Percentiles rank a stretch among this genome's conserved stretches.
These are phyloP conservation scores for Halictus quadricinctus DNA, from an alignment of 2,888 invertebrate species.

Conservation along the genomic window DNA sequence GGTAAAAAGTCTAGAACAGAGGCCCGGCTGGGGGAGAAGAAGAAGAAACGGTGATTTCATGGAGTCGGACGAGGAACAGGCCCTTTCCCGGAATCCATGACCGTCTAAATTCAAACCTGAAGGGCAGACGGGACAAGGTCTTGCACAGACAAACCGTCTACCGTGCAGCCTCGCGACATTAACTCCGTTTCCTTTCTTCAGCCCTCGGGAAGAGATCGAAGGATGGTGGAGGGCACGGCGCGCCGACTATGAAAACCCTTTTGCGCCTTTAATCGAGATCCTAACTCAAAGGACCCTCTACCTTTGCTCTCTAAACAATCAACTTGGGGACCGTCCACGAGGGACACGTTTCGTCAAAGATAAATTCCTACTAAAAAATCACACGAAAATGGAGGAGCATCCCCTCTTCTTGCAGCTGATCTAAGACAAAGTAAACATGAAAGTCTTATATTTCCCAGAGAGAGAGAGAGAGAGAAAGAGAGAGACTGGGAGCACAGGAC, in stretches of 20 bases:
- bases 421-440: neutral
- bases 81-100: conserved; percentile 53
- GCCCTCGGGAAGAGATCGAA: conserved; percentile 16
- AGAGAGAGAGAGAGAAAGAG: neutral
- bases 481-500: neutral
- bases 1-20: conserved; percentile 12
- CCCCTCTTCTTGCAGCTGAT: neutral
- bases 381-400: neutral
- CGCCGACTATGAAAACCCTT: neutral
- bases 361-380: neutral
- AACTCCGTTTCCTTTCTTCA: conserved; percentile 57
- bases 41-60: conserved; percentile 45
- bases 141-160: conserved; percentile 62
- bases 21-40: neutral
- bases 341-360: no score
- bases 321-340: neutral
- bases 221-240: neutral
- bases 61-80: conserved; percentile 42
- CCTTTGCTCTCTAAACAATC: neutral
- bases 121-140: conserved; percentile 65
- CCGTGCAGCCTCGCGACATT: conserved; percentile 61
- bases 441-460: neutral
- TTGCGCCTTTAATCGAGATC: neutral
- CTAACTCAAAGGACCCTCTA: neutral
- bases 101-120: conserved; percentile 65